Evolutionary conservation across 2,888 invertebrate genomes (phyloP), one percentile per base, ranked within the genome.

Genomic region (Drosophila borborema): DNA sequence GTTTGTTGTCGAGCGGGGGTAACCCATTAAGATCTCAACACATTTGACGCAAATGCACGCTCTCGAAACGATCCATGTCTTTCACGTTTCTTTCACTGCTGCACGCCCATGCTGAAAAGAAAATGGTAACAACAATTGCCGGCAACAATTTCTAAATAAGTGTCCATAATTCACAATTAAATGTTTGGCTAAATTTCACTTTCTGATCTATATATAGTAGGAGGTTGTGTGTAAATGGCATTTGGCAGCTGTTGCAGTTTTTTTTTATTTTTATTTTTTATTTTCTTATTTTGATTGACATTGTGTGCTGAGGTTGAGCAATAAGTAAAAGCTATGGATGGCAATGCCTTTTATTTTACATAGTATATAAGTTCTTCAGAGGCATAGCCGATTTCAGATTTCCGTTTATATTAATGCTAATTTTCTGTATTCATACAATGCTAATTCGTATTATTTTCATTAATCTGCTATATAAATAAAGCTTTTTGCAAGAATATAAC

Each of bases 91-190:
- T 73, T 56, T 61, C 59, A 38, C 54, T 63, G 48, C 43, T 20
- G 6, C 38, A 28, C 18, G 3, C 16, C n/a, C 23, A n/a, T 14
- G 43, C 12, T 2, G 9, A 8, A 23, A 16, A 10, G 38, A 28
- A 58, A 58, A 48, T 28, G 1, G 20, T 36, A 6, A 48, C 54
- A 36, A 48, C 31, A 14, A 36, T 28, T 71, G 62, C 48, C 20
- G 41, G 59, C 48, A 49, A 48, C 41, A 41, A 61, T 55, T 60
- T 69, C 68, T 49, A 23, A 63, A 46, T 20, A 10, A 20, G n/a
- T 41, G 53, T n/a, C 80, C 79, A 77, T 77, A 66, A 62, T 46
- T 76, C 69, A 53, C 68, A 62, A 64, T 69, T 60, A 78, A 72
- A 62, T 55, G 55, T 60, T 72, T 56, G 16, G 28, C 2, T 38